phyloP scores from a whole-genome alignment of 2,888 invertebrate species.

The Caenorhabditis macrosperma region DNA sequence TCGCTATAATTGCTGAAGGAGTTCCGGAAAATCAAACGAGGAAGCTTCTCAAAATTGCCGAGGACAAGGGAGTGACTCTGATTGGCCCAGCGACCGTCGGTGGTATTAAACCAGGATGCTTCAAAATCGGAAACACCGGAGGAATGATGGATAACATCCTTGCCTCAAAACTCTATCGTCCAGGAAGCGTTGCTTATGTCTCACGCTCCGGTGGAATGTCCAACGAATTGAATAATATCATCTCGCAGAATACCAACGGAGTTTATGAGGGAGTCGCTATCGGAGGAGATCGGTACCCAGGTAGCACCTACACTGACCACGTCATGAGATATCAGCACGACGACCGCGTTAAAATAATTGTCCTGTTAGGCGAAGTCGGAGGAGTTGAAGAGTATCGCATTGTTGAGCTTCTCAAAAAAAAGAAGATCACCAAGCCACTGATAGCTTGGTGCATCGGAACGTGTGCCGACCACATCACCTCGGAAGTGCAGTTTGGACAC shows the following conservation, averaged over 20 bases:
- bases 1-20: slow-evolving; percentile 99
- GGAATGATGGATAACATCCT: slow-evolving; percentile 99
- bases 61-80: slow-evolving; percentile 89
- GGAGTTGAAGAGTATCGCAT: slow-evolving; percentile 98
- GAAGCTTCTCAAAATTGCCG: slow-evolving; percentile 86
- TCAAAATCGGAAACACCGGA: slow-evolving; percentile 97
- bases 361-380: slow-evolving; percentile 95
- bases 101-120: slow-evolving; percentile 97
- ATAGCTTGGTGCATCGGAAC: slow-evolving; percentile 99
- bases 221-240: slow-evolving; percentile 97
- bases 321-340: slow-evolving; percentile 88
- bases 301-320: slow-evolving; percentile 98
- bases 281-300: slow-evolving; percentile 95
- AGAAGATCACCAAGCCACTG: slow-evolving; percentile 90
- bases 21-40: slow-evolving; percentile 99
- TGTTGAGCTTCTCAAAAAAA: slow-evolving; percentile 88
- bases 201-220: slow-evolving; percentile 99
- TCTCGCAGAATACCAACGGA: slow-evolving; percentile 90
- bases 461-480: slow-evolving; percentile 83
- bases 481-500: slow-evolving; percentile 94
- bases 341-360: slow-evolving; percentile 89
- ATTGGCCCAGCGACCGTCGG: slow-evolving; percentile 89
- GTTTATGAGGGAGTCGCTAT: slow-evolving; percentile 93
- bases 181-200: slow-evolving; percentile 97
- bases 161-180: slow-evolving; percentile 94